Percentiles rank a stretch among this genome's conserved stretches.
Conservation (phyloP, 2,797 vertebrate species). For the Phaenicophaeus curvirostris region DNA sequence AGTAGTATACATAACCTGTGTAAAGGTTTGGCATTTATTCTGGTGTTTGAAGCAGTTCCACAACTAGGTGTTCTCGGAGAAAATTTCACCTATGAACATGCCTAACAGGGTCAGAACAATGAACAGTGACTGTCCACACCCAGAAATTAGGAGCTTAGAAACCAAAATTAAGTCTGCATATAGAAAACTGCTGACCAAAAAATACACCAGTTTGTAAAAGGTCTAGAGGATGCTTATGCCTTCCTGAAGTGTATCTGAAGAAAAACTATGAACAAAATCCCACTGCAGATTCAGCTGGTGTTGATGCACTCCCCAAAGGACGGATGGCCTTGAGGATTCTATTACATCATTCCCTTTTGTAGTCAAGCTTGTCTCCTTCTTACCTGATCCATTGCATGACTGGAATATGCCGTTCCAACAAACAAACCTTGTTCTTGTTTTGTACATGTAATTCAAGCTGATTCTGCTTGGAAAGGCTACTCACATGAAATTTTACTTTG, state of each 20-base stretch:
- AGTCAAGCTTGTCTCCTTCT: background rate
- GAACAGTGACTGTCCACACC: background rate
- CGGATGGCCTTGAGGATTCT: background rate
- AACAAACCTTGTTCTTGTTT: background rate
- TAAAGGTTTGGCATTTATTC: background rate
- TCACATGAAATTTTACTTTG: background rate
- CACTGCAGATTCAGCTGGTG: background rate
- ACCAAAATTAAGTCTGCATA: background rate
- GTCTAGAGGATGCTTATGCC: background rate
- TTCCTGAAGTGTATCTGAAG: background rate
- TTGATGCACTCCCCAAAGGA: background rate
- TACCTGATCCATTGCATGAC: accelerated
- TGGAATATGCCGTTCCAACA: background rate
- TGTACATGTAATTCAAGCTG: background rate
- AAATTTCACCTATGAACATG: background rate
- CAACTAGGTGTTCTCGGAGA: background rate
- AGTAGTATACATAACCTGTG: background rate
- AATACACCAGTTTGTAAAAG: background rate
- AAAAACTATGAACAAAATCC: background rate
- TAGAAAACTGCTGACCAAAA: background rate
- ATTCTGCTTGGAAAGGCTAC: background rate
- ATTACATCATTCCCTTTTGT: background rate
- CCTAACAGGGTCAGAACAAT: background rate
- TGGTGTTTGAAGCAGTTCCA: background rate
- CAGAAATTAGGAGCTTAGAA: background rate